Evolutionary conservation across 2,113 vertebrate genomes (phyloP), one percentile per base, ranked within the genome.

Genomic region (Tretioscincus oriximinensis): DNA sequence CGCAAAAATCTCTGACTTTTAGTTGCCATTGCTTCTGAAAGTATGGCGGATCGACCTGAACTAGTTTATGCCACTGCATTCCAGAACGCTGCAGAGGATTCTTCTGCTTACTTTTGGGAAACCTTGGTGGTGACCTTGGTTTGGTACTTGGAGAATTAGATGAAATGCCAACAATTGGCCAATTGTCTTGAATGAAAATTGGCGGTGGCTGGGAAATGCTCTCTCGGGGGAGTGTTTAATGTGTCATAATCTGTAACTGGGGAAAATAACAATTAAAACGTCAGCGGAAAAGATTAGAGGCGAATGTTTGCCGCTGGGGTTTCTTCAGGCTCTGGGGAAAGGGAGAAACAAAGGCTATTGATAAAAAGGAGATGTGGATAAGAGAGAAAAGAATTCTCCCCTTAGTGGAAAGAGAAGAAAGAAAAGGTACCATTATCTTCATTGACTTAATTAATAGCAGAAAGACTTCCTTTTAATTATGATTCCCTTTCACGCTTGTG

Each of bases 371-470:
- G 21, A 21, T 51, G 20, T 60, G 54, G 1, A n/a, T 1, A 8
- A 54, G 71, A 24, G 45, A 29, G 49, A 54, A 16, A 70, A 18
- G 41, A 31, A 65, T 29, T 7, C 51, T 47, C 22, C 7, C n/a
- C 45, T 24, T 12, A 9, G 11, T 35, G 63, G 63, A 9, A 14
- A 65, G 24, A 11, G 26, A 65, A n/a, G 61, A 10, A 24, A 22
- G 26, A 47, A 71, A 70, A 10, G 21, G 10, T 21, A 14, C 49
- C 2, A 4, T 49, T 81, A 75, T 47, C 74, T 64, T 58, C 58
- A 54, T n/a, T 58, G 54, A 64, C 45, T 82, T 77, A 77, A 82
- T 82, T 64, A 82, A 72, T 31, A 18, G 73, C 75, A 1, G 60
- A 7, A 77, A 79, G 21, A 73, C 0, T 1, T 26, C 22, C 24